Conservation (phyloP, 1,140 invertebrate species). For the Camponotus vicinus region DNA sequence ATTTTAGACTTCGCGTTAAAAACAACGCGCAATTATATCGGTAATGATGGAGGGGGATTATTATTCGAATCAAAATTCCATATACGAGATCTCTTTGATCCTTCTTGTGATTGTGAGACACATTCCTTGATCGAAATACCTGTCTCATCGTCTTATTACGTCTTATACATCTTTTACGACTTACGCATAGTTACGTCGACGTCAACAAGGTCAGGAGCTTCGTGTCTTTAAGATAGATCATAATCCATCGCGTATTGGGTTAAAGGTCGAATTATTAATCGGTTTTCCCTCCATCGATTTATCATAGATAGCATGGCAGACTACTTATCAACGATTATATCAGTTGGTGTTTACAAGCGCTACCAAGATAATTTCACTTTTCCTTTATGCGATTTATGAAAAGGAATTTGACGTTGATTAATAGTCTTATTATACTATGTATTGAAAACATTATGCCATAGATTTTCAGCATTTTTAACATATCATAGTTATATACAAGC, state of each 20-base stretch:
- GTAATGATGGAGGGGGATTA: neutral
- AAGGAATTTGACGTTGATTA: constrained; percentile 39
- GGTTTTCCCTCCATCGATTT: constrained; percentile 51
- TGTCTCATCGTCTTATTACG: constrained; percentile 7
- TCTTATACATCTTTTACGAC: neutral
- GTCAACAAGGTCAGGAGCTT: constrained; percentile 45
- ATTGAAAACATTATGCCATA: constrained; percentile 5
- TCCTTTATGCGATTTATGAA: constrained; percentile 27
- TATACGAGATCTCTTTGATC: constrained; percentile 38
- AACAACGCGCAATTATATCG: neutral
- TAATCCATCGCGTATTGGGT: constrained; percentile 42
- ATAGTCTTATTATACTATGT: constrained; percentile 7
- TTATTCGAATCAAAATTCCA: constrained; percentile 21
- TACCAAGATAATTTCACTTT: constrained; percentile 55
- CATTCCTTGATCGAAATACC: neutral
- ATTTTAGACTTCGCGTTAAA: constrained; percentile 48
- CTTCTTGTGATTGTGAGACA: neutral
- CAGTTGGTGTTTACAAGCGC: constrained; percentile 28
- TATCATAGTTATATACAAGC: neutral
- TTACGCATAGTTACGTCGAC: constrained; percentile 25
- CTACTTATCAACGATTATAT: constrained; percentile 59
- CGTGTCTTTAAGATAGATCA: constrained; percentile 19
- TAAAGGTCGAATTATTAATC: constrained; percentile 57
- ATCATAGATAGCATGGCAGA: constrained; percentile 55
- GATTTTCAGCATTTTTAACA: neutral